Evolutionary conservation across 2,113 vertebrate genomes (phyloP), one percentile per base, ranked within the genome.

Genomic region (Gobius niger): DNA sequence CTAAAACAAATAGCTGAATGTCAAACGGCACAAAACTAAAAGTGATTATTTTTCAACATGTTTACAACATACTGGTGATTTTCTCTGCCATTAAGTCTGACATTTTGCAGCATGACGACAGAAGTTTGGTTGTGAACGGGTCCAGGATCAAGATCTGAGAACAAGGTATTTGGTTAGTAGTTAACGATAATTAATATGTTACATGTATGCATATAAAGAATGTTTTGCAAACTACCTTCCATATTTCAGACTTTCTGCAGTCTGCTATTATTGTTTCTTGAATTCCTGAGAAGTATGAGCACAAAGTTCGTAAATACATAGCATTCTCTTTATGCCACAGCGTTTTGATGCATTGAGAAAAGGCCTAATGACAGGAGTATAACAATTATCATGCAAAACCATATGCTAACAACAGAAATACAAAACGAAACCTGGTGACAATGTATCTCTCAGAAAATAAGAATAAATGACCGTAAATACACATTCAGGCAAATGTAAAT

Each of bases 21-120:
- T 7, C 24, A 40, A 14, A 34, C 2, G 40, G 24, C 44, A 19
- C 59, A 46, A 44, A 11, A 12, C 0, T 44, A 47, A 16, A 7
- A 7, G 15, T 19, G 44, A 60, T 44, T 44, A 60, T 7, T 18
- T 12, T 15, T 5, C 24, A 63, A 56, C 42, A 6, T n/a, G n/a
- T 50, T 34, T 5, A 42, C 6, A 9, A 52, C 87, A 10, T 73
- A 95, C 93, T 93, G 61, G 93, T 93, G 52, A 99, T 93, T 73
- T 94, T 94, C 65, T 99, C 96, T 47, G 91, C 81, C 86, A 98
- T 93, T 13, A 99, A 91, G 74, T 98, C 96, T 3, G 93, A 93
- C 96, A 99, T 98, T 90, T 94, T 98, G 93, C 96, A 97, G 86
- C 98, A 99, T 4, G 94, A 90, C 6, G 97, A 95, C 63, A 99